Conservation (phyloP, 2,113 vertebrate genomes). For the Cottus gobio region DNA sequence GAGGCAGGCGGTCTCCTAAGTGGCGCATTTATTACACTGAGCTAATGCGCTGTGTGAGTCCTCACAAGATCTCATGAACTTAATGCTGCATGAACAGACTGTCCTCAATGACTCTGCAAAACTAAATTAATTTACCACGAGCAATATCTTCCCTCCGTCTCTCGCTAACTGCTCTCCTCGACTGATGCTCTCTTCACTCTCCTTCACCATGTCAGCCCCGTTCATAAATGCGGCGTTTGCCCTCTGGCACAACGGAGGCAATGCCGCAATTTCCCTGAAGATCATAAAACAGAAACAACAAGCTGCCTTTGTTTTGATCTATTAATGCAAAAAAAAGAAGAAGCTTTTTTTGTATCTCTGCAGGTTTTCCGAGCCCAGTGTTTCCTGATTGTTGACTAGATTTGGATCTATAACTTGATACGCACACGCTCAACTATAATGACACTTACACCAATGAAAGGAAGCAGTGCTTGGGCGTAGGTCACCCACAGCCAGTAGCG, state of each 20-base stretch:
- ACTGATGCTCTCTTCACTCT: background rate
- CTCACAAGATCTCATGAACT: constrained; percentile 28
- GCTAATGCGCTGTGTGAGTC: constrained; percentile 3
- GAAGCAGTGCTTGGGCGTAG: background rate
- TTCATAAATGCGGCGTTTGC: background rate
- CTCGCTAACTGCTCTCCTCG: background rate
- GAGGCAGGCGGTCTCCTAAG: background rate
- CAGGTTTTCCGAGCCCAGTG: background rate
- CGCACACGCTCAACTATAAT: background rate
- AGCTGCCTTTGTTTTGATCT: background rate
- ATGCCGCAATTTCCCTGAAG: background rate
- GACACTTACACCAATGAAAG: background rate
- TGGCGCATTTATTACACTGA: background rate
- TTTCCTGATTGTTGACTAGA: background rate
- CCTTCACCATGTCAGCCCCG: background rate
- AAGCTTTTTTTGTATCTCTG: background rate
- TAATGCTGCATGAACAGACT: constrained; percentile 42
- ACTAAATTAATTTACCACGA: constrained; percentile 22
- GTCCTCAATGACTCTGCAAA: constrained; percentile 20
- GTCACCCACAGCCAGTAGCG: constrained; percentile 48
- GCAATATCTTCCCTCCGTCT: background rate
- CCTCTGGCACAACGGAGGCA: background rate
- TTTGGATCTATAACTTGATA: background rate
- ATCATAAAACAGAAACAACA: background rate
- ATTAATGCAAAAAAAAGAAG: background rate